Conservation (phyloP, 2,888 invertebrate species). For the Rhynchonema sp. region DNA sequence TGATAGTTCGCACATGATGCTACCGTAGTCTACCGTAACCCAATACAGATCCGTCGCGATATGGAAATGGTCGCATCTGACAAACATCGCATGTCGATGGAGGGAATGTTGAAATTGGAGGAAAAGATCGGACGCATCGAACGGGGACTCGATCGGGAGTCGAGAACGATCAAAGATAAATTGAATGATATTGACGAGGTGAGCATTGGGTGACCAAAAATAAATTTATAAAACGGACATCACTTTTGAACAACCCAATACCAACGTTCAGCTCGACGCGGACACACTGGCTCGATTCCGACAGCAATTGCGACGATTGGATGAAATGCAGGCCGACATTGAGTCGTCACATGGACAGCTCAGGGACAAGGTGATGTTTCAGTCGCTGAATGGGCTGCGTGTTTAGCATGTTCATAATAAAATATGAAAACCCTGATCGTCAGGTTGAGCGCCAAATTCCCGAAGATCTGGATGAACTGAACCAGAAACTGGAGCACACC, state of each 20-base stretch:
- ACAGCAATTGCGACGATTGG: neutral
- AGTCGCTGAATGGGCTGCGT: too few relatives aligned
- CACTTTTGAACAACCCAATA: neutral
- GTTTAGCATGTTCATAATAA: too few relatives aligned
- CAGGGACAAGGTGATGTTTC: constrained; percentile 2
- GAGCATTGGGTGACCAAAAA: neutral
- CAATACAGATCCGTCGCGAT: constrained; percentile 16
- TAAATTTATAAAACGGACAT: too few relatives aligned
- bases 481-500: neutral
- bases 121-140: neutral
- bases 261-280: neutral
- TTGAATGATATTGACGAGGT: neutral
- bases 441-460: constrained; percentile 1
- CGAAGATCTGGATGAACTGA: constrained; percentile 1
- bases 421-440: too few relatives aligned
- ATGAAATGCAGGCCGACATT: constrained; percentile 1
- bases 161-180: neutral
- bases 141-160: neutral
- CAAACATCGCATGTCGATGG: constrained; percentile 26
- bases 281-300: neutral
- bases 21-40: neutral
- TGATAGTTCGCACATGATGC: neutral
- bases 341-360: neutral
- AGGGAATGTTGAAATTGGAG: constrained; percentile 6
- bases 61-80: constrained; percentile 25